These are phyloP conservation scores for Phalacrocorax carbo DNA, from an alignment of 2,113 vertebrate species.

Conservation along the genomic window DNA sequence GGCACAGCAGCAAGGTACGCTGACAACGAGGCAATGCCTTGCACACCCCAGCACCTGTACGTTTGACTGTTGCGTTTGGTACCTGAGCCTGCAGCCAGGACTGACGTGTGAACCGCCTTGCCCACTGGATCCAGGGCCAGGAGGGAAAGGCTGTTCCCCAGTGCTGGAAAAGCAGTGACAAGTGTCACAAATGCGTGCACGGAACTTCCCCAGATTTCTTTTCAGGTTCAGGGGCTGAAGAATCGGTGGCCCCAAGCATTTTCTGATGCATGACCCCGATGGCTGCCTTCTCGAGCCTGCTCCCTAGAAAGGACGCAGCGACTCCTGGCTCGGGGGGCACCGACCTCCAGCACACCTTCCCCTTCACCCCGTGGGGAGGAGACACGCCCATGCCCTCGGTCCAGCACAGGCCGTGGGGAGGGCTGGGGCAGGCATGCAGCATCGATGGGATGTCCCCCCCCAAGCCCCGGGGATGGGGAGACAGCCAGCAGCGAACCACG, in stretches of 20 bases:
- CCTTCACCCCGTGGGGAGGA: fast-evolving
- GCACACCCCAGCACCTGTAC: not conserved
- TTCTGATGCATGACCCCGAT: not conserved
- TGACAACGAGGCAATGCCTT: not conserved
- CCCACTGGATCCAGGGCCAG: not conserved
- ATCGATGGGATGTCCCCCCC: too few species aligned
- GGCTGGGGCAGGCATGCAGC: not conserved
- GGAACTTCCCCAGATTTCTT: not conserved
- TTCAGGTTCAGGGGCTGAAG: not conserved
- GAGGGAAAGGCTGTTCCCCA: not conserved
- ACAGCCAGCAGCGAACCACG: fast-evolving
- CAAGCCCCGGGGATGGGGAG: not conserved
- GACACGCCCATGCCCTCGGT: not conserved
- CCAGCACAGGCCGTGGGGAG: not conserved
- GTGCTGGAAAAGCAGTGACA: not conserved
- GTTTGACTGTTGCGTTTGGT: not conserved
- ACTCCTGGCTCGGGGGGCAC: fast-evolving
- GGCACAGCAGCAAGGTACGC: not conserved
- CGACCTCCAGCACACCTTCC: not conserved
- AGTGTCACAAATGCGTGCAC: not conserved
- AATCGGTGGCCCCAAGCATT: not conserved
- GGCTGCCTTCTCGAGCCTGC: not conserved
- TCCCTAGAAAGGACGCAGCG: not conserved
- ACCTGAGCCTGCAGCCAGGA: not conserved
- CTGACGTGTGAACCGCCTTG: not conserved